Evolutionary conservation across 2,888 invertebrate species (phyloP).

Genomic region (Catocala fraxini): DNA sequence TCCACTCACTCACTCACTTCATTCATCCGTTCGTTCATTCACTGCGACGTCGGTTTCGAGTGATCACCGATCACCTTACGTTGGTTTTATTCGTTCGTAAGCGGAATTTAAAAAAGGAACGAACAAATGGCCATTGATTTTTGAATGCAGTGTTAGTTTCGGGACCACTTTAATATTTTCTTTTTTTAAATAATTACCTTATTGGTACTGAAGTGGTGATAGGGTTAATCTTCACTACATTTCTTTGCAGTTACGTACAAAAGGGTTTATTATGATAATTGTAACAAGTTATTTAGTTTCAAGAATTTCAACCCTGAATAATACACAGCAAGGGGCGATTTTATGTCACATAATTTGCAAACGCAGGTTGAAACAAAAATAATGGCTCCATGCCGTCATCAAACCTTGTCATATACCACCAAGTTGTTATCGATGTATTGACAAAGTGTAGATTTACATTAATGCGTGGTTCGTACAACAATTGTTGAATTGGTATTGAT

Average conservation of each 20-base stretch:
- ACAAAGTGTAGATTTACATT: too few relatives aligned
- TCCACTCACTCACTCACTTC: slow-evolving; percentile 73
- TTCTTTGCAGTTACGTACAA: background rate
- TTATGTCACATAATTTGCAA: too few relatives aligned
- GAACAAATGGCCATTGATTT: slow-evolving; percentile 43
- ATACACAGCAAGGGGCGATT: too few relatives aligned
- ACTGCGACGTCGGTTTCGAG: slow-evolving; percentile 77
- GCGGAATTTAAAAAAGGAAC: slow-evolving; percentile 62
- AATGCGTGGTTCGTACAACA: too few relatives aligned
- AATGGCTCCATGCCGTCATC: too few relatives aligned
- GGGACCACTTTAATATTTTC: background rate
- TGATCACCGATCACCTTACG: slow-evolving; percentile 83
- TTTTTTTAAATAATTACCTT: slow-evolving; percentile 5
- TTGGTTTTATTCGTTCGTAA: slow-evolving; percentile 61
- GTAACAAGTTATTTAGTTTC: too few relatives aligned
- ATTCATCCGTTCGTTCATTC: slow-evolving; percentile 71
- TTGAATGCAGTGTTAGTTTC: slow-evolving; percentile 41
- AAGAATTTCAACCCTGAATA: too few relatives aligned
- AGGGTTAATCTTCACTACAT: background rate
- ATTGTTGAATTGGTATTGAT: too few relatives aligned
- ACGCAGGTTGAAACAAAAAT: too few relatives aligned
- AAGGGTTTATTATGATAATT: too few relatives aligned
- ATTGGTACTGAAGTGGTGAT: background rate
- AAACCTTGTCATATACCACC: too few relatives aligned
- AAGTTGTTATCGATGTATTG: too few relatives aligned